A percentile compares a stretch with the other conserved stretches of the same genome.
These are phyloP conservation scores for Sylvietta virens DNA, from an alignment of 2,113 vertebrate species.

Conservation along the genomic window DNA sequence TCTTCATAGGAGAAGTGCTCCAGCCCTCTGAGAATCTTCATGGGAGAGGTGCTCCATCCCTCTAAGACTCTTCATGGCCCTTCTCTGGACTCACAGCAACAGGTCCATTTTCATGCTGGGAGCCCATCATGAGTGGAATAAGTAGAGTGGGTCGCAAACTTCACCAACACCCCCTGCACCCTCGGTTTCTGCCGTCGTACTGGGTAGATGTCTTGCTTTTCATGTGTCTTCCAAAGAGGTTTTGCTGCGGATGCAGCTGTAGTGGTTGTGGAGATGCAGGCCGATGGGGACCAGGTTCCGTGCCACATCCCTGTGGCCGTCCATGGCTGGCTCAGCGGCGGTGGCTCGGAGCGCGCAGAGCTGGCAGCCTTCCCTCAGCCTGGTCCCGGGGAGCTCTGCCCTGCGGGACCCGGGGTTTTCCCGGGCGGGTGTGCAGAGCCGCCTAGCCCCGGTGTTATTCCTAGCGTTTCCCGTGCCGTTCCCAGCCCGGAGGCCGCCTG, in stretches of 20 bases:
- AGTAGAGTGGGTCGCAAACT: not conserved
- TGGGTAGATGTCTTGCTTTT: not conserved
- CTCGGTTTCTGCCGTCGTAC: not conserved
- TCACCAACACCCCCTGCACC: not conserved
- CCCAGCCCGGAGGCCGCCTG: not conserved
- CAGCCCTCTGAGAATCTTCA: not conserved
- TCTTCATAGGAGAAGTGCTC: not conserved
- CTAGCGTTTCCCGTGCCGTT: rapidly evolving
- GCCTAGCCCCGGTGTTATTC: rapidly evolving
- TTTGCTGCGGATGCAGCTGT: not conserved
- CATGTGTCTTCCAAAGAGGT: not conserved
- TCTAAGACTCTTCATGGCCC: not conserved
- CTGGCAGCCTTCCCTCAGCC: not conserved
- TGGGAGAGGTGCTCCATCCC: not conserved
- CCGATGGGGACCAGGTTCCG: rapidly evolving
- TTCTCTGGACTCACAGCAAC: not conserved
- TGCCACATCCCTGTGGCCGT: rapidly evolving
- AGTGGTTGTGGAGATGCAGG: rapidly evolving
- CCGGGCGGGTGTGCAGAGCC: not conserved
- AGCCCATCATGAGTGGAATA: not conserved
- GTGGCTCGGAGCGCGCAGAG: not conserved
- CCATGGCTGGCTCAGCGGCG: not conserved
- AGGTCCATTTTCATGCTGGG: not conserved
- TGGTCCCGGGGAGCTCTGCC: not conserved
- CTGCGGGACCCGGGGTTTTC: rapidly evolving